Conservation (phyloP, 2,888 invertebrate genomes). For the Pollenia angustigena region DNA sequence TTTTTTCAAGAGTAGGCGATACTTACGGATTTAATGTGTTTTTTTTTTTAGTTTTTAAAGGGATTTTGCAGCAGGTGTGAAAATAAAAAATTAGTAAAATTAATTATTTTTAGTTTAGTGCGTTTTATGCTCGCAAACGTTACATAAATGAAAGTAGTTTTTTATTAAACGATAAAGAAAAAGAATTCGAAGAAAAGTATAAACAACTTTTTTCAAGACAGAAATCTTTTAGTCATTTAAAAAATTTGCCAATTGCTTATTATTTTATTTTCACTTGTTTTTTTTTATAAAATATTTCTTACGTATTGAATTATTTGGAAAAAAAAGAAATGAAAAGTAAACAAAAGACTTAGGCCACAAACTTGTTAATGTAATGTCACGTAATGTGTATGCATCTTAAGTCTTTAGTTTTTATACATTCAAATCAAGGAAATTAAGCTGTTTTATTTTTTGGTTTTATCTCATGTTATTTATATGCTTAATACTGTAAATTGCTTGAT, state of each 20-base stretch:
- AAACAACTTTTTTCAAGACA: too few species aligned
- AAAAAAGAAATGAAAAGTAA: not conserved
- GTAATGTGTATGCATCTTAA: slow-evolving; percentile 39
- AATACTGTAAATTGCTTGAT: not conserved
- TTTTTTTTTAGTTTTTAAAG: not conserved
- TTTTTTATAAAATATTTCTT: too few species aligned
- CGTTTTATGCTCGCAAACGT: not conserved
- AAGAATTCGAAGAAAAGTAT: too few species aligned
- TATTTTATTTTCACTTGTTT: too few species aligned
- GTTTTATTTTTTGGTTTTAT: not conserved
- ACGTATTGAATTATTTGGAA: too few species aligned
- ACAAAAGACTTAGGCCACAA: slow-evolving; percentile 66
- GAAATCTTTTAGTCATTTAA: too few species aligned
- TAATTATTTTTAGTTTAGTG: not conserved
- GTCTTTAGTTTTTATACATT: slow-evolving; percentile 24
- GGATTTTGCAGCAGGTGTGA: slow-evolving; percentile 66
- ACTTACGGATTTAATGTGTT: slow-evolving; percentile 22
- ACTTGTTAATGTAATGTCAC: slow-evolving; percentile 14
- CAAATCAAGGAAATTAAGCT: not conserved
- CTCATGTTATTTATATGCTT: not conserved
- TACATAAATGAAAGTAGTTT: not conserved
- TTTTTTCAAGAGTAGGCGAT: slow-evolving; percentile 57
- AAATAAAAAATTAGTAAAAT: slow-evolving; percentile 27
- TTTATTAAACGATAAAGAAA: not conserved
- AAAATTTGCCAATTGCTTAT: too few species aligned